phyloP scores from a whole-genome alignment of 1,140 invertebrate genomes.

The Scylla paramamosain region DNA sequence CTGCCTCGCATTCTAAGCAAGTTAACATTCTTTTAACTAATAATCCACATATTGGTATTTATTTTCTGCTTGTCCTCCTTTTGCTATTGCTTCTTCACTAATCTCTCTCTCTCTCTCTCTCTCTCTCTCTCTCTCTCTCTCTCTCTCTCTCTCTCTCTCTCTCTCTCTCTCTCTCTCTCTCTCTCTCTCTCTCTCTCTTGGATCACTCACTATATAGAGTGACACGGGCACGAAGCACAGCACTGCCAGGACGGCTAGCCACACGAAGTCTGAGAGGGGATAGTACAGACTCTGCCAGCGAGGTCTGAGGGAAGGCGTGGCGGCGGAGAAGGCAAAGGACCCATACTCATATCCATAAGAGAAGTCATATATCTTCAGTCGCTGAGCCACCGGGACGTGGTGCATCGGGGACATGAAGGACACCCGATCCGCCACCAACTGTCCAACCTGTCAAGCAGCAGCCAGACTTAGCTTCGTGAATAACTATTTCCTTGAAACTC shows the following conservation, averaged over 20 bases:
- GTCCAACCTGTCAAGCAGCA: background rate
- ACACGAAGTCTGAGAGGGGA: background rate
- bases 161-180: no score
- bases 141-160: background rate
- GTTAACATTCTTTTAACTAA: no score
- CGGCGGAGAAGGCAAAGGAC: background rate
- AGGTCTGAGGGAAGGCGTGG: background rate
- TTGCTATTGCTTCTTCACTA: background rate
- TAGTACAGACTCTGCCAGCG: background rate
- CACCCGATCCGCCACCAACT: background rate
- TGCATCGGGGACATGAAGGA: background rate
- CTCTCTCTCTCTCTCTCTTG: no score
- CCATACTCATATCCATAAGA: background rate
- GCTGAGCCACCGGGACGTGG: background rate
- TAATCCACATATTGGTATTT: no score
- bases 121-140: conserved; percentile 29
- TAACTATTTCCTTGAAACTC: no score
- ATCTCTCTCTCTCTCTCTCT: conserved; percentile 26
- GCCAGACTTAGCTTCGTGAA: no score
- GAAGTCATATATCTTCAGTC: background rate
- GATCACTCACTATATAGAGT: background rate
- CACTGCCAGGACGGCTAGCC: background rate
- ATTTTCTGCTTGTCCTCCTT: no score
- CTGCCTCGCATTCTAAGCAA: no score
- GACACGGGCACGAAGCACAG: background rate